Percentiles rank a stretch among this genome's conserved stretches.
phyloP scores from a whole-genome alignment of 2,113 vertebrate genomes.

The Crypturellus undulatus region DNA sequence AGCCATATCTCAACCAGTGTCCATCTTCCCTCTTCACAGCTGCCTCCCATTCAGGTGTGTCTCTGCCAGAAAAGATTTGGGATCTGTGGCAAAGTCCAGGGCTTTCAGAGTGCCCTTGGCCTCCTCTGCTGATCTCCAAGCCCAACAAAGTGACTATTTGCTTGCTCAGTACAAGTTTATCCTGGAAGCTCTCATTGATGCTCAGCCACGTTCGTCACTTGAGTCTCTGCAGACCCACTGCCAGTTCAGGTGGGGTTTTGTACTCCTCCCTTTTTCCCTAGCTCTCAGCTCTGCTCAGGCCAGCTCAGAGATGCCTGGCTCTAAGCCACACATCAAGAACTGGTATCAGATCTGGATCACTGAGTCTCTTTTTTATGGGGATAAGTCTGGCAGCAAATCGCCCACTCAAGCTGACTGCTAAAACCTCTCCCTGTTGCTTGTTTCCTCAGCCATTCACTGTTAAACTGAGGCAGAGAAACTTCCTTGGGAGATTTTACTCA shows the following conservation, averaged over 20 bases:
- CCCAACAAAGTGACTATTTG: constrained; percentile 34
- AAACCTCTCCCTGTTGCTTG: neutral
- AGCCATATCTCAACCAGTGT: constrained; percentile 36
- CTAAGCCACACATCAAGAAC: constrained; percentile 45
- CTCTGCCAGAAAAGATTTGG: constrained; percentile 64
- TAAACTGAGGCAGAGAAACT: neutral
- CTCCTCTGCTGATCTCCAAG: neutral
- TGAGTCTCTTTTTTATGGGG: constrained; percentile 14
- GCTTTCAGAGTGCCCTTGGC: constrained; percentile 32
- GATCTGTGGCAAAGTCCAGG: constrained; percentile 42
- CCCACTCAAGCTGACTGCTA: neutral
- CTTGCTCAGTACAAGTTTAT: constrained; percentile 56
- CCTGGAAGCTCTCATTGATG: constrained; percentile 42
- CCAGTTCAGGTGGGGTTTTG: constrained; percentile 70
- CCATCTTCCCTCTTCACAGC: constrained; percentile 14
- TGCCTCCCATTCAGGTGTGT: constrained; percentile 41
- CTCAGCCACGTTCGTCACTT: constrained; percentile 60
- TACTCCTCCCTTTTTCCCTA: neutral
- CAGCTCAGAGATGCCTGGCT: constrained; percentile 42
- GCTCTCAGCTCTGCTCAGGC: neutral
- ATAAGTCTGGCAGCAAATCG: constrained; percentile 46
- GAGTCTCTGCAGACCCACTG: constrained; percentile 63
- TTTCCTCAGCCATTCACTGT: neutral
- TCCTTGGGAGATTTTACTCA: neutral
- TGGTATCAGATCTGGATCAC: constrained; percentile 73